Conservation (phyloP, 2,113 vertebrate genomes). For the Romanogobio albipinnatus region DNA sequence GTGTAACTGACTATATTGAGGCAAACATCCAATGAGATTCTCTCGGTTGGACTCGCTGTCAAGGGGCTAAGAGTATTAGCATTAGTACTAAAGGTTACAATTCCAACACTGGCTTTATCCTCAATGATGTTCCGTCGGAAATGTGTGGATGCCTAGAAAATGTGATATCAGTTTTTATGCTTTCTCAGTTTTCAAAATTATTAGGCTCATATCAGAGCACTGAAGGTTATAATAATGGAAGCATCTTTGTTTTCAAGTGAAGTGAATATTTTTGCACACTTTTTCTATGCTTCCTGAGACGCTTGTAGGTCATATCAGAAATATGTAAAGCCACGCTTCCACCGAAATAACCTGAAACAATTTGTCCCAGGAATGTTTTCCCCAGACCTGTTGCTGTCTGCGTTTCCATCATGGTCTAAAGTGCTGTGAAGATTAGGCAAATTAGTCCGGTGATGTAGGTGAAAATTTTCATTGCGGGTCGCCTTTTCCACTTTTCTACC, state of each 20-base stretch:
- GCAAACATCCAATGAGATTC: not conserved
- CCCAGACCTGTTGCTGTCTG: no score
- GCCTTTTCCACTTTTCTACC: no score
- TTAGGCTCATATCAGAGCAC: not conserved
- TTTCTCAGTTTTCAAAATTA: not conserved
- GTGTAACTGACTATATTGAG: no score
- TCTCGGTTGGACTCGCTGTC: slow-evolving; percentile 32
- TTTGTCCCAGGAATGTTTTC: no score
- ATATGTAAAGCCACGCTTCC: no score
- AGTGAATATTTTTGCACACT: not conserved
- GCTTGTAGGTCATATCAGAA: not conserved
- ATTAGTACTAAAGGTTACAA: slow-evolving; percentile 49
- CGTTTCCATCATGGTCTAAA: no score
- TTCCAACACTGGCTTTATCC: slow-evolving; percentile 65
- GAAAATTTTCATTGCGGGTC: no score
- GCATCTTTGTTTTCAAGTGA: not conserved
- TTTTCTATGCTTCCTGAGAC: slow-evolving; percentile 69
- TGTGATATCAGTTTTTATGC: not conserved
- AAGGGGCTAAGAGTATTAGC: not conserved
- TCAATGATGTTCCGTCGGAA: slow-evolving; percentile 73
- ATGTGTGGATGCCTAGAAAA: slow-evolving; percentile 53
- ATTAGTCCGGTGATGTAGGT: no score
- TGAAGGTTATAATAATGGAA: not conserved
- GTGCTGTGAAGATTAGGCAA: no score
- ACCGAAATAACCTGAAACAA: no score